Percentiles rank a stretch among this genome's conserved stretches.
These are phyloP conservation scores for Sebastes kiyomatsui DNA, from an alignment of 2,797 vertebrate genomes.

Conservation along the genomic window DNA sequence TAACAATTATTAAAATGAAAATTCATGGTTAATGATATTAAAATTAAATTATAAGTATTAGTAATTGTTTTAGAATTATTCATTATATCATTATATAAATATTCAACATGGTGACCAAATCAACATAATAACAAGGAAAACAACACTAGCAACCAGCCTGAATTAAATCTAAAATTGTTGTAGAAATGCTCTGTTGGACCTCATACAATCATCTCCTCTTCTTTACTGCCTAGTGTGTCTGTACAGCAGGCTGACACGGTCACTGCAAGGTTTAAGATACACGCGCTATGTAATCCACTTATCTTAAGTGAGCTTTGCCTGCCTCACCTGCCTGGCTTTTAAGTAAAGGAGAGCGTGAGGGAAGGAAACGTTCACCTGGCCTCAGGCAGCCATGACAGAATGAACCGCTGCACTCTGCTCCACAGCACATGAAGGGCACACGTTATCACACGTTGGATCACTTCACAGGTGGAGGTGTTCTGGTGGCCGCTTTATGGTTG, in stretches of 20 bases:
- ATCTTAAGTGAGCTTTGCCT: conserved; percentile 72
- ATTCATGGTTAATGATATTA: too few species aligned
- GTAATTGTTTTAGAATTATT: not conserved
- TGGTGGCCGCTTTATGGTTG: conserved; percentile 55
- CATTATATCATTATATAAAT: not conserved
- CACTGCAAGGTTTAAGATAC: conserved; percentile 65
- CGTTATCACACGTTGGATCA: conserved; percentile 65
- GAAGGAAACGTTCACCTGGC: conserved; percentile 66
- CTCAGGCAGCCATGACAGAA: conserved; percentile 67
- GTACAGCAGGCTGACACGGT: conserved; percentile 43
- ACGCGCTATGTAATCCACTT: conserved; percentile 70
- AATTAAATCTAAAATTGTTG: not conserved
- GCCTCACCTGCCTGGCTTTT: conserved; percentile 70
- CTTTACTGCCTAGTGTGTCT: conserved; percentile 26
- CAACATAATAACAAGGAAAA: not conserved
- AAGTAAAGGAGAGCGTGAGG: conserved; percentile 69
- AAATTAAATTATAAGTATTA: not conserved
- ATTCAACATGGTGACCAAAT: not conserved
- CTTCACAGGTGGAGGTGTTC: conserved; percentile 66
- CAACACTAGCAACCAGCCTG: not conserved
- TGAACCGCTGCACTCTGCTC: conserved; percentile 50
- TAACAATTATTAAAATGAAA: too few species aligned
- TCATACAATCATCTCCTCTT: not conserved
- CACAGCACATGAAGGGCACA: conserved; percentile 61
- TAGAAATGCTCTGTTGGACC: not conserved